Conservation (phyloP, 2,888 invertebrate species). For the Ramazzottius varieornatus region DNA sequence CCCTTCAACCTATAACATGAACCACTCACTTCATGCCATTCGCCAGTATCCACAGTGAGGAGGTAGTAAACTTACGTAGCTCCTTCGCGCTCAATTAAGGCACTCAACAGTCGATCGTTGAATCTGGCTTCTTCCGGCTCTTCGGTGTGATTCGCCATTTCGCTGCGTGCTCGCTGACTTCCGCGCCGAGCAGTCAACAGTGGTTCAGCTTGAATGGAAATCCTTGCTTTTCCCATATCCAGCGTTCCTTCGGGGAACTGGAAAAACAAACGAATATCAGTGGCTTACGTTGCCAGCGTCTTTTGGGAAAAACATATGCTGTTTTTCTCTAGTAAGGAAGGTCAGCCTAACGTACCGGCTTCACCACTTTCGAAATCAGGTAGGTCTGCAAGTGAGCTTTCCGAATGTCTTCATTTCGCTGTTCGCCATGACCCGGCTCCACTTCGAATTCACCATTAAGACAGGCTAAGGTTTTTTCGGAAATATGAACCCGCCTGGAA, state of each 20-base stretch:
- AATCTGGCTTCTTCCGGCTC: background rate
- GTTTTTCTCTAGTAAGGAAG: too few species aligned
- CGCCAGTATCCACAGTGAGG: too few species aligned
- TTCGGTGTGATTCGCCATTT: background rate
- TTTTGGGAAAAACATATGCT: background rate
- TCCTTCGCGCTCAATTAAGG: conserved; percentile 6
- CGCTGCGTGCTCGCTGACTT: background rate
- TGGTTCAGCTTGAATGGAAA: background rate
- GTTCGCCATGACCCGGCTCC: conserved; percentile 63
- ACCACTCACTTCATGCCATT: too few species aligned
- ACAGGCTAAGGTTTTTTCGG: conserved; percentile 60
- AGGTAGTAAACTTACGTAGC: conserved; percentile 5
- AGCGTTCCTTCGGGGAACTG: conserved; percentile 16
- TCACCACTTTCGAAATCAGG: conserved; percentile 60
- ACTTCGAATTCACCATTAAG: conserved; percentile 72
- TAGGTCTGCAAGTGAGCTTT: conserved; percentile 68
- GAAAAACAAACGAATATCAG: conserved; percentile 3
- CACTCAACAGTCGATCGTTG: background rate
- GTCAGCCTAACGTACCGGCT: conserved; percentile 28
- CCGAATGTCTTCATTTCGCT: conserved; percentile 62
- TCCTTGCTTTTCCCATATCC: conserved; percentile 9
- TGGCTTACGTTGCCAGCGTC: background rate
- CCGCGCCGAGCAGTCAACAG: background rate
- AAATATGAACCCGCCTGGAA: conserved; percentile 65
- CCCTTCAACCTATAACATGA: background rate